phyloP scores from a whole-genome alignment of 2,113 vertebrate species.

The Meriones unguiculatus region DNA sequence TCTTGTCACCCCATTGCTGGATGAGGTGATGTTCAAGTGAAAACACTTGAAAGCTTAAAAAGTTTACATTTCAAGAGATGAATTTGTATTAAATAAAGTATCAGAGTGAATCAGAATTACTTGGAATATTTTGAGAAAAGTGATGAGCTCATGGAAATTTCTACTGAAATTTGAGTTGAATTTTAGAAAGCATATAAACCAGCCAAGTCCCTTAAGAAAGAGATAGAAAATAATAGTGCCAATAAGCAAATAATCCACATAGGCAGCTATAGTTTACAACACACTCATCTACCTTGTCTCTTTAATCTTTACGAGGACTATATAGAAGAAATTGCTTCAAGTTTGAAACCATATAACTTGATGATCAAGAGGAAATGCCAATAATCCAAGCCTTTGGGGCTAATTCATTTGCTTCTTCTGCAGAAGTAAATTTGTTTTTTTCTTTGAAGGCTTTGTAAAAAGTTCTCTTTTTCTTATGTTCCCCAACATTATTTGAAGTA shows the following conservation, averaged over 20 bases:
- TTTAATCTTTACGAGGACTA: neutral
- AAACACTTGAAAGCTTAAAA: neutral
- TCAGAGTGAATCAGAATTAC: neutral
- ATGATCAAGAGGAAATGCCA: neutral
- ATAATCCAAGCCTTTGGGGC: neutral
- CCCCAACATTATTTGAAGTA: neutral
- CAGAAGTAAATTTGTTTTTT: neutral
- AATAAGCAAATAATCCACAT: neutral
- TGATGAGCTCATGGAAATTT: neutral
- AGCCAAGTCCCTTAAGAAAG: neutral
- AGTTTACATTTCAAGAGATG: neutral
- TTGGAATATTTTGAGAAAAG: constrained; percentile 30
- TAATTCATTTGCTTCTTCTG: neutral
- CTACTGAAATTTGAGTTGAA: constrained; percentile 31
- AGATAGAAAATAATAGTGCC: neutral
- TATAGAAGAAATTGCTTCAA: neutral
- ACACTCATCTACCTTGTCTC: neutral
- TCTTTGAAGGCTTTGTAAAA: neutral
- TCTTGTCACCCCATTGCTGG: rapidly evolving
- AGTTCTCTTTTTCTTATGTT: neutral
- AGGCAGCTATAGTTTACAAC: neutral
- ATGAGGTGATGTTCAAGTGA: neutral
- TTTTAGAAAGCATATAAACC: neutral
- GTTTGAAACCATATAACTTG: neutral
- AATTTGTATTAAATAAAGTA: neutral